Evolutionary conservation across 2,113 vertebrate genomes (phyloP).

Genomic region (Phylloscopus trochilus): DNA sequence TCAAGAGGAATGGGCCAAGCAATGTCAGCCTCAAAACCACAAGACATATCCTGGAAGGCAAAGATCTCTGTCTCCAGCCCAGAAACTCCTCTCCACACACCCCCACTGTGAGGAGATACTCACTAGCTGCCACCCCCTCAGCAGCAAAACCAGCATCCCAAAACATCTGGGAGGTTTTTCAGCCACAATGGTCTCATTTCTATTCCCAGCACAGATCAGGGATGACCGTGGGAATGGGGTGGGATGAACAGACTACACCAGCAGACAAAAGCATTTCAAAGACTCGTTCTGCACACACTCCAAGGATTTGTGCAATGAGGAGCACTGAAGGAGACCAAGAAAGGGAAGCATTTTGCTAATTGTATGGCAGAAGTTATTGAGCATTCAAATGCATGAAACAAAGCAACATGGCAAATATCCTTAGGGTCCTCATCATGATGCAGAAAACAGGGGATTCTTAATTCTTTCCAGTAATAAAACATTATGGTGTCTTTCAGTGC

Average conservation of each 20-base stretch:
- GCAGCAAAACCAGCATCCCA: not conserved
- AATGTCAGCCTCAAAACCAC: not conserved
- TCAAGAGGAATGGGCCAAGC: not conserved
- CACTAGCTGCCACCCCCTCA: rapidly evolving
- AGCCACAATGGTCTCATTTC: not conserved
- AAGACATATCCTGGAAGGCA: not conserved
- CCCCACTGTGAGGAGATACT: not conserved
- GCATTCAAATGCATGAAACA: not conserved
- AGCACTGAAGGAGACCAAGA: not conserved
- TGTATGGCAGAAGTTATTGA: not conserved
- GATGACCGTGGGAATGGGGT: not conserved
- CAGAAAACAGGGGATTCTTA: not conserved
- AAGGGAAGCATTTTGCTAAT: not conserved
- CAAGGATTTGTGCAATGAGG: not conserved
- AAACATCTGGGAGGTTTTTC: rapidly evolving
- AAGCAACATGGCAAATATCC: not conserved
- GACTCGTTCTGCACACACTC: not conserved
- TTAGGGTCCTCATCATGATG: not conserved
- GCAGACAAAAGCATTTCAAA: not conserved
- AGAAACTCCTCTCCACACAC: not conserved
- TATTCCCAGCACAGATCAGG: not conserved
- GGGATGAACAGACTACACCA: not conserved
- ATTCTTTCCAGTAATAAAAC: not conserved
- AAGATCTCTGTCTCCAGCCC: not conserved
- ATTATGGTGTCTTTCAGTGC: not conserved